A percentile compares a stretch with the other conserved stretches of the same genome.
Evolutionary conservation across 92 coral and sea anemone species (phyloP).

Genomic region (Bergia puertoricense): DNA sequence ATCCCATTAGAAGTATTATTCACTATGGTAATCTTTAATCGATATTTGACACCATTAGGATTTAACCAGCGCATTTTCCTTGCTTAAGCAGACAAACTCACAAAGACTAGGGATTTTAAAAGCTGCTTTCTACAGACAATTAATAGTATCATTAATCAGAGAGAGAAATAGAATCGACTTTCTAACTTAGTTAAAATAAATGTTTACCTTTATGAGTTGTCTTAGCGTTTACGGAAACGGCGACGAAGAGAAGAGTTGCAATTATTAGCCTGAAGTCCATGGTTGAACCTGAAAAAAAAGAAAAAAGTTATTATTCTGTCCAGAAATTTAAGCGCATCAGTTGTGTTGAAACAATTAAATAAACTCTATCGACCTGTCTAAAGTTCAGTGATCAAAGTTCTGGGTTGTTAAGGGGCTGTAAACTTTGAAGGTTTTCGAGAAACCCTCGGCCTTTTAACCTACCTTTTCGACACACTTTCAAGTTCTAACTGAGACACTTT

Average conservation of each 20-base stretch:
- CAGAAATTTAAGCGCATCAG: background rate
- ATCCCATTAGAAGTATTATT: too few relatives aligned
- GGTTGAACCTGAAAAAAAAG: constrained; percentile 59
- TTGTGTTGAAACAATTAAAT: background rate
- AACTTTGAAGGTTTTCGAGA: background rate
- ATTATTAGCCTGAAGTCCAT: constrained; percentile 84
- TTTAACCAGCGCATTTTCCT: background rate
- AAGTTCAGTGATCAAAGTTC: background rate
- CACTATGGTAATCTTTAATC: background rate
- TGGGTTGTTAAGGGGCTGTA: background rate
- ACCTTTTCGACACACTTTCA: constrained; percentile 47
- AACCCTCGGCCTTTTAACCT: constrained; percentile 10
- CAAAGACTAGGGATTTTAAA: background rate
- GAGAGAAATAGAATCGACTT: background rate
- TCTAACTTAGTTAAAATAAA: background rate
- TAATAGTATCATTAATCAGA: background rate
- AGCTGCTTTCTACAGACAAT: constrained; percentile 25
- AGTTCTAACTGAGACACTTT: constrained; percentile 29
- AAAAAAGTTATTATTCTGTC: constrained; percentile 25
- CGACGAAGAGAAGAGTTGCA: constrained; percentile 80
- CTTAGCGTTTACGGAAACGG: constrained; percentile 73
- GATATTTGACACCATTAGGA: background rate
- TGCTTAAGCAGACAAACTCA: background rate
- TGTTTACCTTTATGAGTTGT: constrained; percentile 72
- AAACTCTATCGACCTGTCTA: background rate